phyloP scores from a whole-genome alignment of 2,888 invertebrate genomes.

The Myopa testacea region DNA sequence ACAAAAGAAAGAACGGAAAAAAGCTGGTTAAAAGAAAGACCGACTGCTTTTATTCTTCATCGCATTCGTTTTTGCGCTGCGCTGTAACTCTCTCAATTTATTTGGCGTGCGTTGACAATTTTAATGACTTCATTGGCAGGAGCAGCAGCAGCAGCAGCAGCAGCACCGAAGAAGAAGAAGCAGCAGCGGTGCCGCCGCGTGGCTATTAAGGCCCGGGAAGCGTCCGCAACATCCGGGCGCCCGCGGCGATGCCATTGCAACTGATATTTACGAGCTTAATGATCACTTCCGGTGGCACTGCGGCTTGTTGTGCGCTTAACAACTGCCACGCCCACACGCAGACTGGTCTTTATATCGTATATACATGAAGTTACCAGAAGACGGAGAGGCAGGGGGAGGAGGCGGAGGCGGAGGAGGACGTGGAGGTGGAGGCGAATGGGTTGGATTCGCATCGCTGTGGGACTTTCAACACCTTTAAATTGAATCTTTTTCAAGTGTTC shows the following conservation, averaged over 20 bases:
- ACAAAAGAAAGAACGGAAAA: background rate
- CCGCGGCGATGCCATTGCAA: constrained; percentile 45
- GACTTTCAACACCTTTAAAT: constrained; percentile 13
- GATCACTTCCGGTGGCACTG: constrained; percentile 43
- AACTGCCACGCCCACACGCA: constrained; percentile 19
- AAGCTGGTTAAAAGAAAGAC: too few relatives aligned
- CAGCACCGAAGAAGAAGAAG: too few relatives aligned
- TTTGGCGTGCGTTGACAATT: constrained; percentile 22
- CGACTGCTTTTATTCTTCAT: background rate
- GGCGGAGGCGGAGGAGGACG: background rate
- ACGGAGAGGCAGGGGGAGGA: background rate
- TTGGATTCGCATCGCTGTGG: constrained; percentile 12
- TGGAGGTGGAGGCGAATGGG: background rate
- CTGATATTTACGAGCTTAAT: constrained; percentile 50
- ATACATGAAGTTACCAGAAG: too few relatives aligned
- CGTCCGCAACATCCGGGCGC: constrained; percentile 48
- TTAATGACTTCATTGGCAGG: constrained; percentile 28
- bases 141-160: too few relatives aligned
- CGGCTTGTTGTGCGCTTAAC: background rate
- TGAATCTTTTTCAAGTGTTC: background rate
- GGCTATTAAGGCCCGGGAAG: constrained; percentile 39
- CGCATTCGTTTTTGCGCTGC: constrained; percentile 4
- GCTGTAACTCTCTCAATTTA: background rate
- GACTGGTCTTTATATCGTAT: background rate
- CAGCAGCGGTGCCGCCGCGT: background rate